These are phyloP conservation scores for Drosophila lacertosa DNA, from an alignment of 1,140 invertebrate species.

Conservation along the genomic window DNA sequence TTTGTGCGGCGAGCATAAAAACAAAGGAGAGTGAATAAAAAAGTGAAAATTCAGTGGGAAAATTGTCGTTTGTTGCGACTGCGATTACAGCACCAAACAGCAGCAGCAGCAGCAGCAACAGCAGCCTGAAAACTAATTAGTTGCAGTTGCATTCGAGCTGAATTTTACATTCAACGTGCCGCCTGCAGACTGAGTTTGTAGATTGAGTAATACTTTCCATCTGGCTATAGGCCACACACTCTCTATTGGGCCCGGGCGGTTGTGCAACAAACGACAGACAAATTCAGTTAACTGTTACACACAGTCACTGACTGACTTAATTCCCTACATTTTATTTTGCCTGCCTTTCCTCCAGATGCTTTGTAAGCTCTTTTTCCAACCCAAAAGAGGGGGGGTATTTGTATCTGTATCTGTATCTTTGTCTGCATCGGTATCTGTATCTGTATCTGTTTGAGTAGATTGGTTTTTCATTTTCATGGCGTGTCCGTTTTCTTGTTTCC, in stretches of 20 bases:
- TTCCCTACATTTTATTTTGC: slow-evolving; percentile 81
- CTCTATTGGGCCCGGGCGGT: slow-evolving; percentile 35
- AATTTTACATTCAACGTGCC: slow-evolving; percentile 63
- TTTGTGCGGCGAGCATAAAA: slow-evolving; percentile 34
- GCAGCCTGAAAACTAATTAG: slow-evolving; percentile 75
- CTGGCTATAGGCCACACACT: slow-evolving; percentile 7
- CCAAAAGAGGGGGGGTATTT: neutral
- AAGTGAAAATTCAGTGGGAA: slow-evolving; percentile 78
- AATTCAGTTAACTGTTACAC: slow-evolving; percentile 80
- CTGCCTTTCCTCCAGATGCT: slow-evolving; percentile 30
- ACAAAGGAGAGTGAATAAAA: slow-evolving; percentile 46
- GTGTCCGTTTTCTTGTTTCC: slow-evolving; percentile 17
- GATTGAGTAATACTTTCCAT: slow-evolving; percentile 74
- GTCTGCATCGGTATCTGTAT: too few species aligned
- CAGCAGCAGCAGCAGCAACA: slow-evolving; percentile 30
- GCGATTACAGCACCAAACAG: slow-evolving; percentile 60
- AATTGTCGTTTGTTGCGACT: slow-evolving; percentile 72
- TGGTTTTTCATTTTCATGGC: slow-evolving; percentile 32
- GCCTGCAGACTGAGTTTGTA: slow-evolving; percentile 36
- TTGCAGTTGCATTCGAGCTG: slow-evolving; percentile 64
- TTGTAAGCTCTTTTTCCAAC: neutral
- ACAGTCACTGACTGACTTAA: slow-evolving; percentile 75
- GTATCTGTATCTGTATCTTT: slow-evolving; percentile 16
- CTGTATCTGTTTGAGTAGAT: slow-evolving; percentile 19
- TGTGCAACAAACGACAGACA: slow-evolving; percentile 53